Evolutionary conservation across 1,140 invertebrate genomes (phyloP).

Genomic region (Drosophila nigromelanica): DNA sequence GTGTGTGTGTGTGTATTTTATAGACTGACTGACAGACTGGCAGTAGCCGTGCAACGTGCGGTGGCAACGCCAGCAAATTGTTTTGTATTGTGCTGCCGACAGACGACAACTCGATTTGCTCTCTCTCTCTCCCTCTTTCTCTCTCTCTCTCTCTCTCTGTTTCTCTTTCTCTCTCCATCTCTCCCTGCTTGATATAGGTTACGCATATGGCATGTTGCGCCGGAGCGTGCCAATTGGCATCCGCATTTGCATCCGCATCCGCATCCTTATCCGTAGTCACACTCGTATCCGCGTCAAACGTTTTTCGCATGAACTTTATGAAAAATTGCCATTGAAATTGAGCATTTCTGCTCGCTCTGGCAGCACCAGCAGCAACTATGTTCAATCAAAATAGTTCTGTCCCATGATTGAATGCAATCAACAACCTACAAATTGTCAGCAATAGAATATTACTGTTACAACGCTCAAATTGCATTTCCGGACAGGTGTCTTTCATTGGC

Average conservation of each 20-base stretch:
- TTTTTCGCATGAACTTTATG: conserved; percentile 49
- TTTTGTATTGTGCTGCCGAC: conserved; percentile 75
- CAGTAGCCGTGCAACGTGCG: conserved; percentile 3
- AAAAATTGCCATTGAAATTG: conserved; percentile 54
- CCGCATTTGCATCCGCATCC: conserved; percentile 31
- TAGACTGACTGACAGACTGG: conserved; percentile 53
- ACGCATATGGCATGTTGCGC: conserved; percentile 64
- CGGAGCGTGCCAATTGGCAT: conserved; percentile 66
- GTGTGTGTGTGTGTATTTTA: conserved; percentile 54
- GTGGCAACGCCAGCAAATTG: conserved; percentile 68
- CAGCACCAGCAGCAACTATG: conserved; percentile 8
- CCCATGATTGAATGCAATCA: conserved; percentile 61
- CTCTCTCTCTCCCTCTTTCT: neutral
- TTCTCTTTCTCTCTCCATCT: neutral
- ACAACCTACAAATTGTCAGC: conserved; percentile 25
- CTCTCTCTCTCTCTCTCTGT: neutral
- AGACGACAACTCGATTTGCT: conserved; percentile 73
- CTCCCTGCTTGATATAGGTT: conserved; percentile 70
- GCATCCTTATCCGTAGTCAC: neutral
- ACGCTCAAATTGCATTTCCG: conserved; percentile 29
- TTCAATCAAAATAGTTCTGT: conserved; percentile 64
- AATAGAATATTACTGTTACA: conserved; percentile 46
- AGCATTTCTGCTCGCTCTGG: conserved; percentile 21
- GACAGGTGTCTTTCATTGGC: conserved; percentile 38
- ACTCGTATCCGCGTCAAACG: conserved; percentile 4